A percentile compares a stretch with the other conserved stretches of the same genome.
Evolutionary conservation across 2,888 invertebrate genomes (phyloP).

Genomic region (Athripsodes cinereus): DNA sequence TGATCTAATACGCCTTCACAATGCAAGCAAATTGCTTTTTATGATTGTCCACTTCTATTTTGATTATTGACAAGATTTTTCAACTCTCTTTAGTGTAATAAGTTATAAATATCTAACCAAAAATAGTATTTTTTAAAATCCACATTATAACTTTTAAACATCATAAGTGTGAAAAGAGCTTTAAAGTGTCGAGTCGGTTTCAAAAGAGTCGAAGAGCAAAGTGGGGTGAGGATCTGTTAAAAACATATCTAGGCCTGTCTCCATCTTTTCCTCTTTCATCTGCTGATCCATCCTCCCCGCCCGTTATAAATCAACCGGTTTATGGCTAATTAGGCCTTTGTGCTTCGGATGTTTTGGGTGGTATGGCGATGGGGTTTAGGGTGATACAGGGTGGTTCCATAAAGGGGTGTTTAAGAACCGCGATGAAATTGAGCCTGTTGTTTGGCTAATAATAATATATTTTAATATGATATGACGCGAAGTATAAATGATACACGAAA

Average conservation of each 20-base stretch:
- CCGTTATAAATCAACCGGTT: constrained; percentile 59
- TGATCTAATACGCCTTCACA: too few species aligned
- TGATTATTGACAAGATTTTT: too few species aligned
- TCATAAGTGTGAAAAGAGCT: too few species aligned
- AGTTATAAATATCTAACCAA: too few species aligned
- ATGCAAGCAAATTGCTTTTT: too few species aligned
- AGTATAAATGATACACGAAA: not conserved
- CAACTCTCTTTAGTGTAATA: too few species aligned
- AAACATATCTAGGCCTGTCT: constrained; percentile 23
- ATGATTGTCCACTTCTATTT: too few species aligned
- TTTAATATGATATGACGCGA: not conserved
- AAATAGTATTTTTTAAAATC: too few species aligned
- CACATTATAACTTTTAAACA: too few species aligned
- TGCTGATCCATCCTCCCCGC: constrained; percentile 29
- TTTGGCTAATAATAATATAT: not conserved
- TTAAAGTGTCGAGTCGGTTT: too few species aligned
- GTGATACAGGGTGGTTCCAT: constrained; percentile 11
- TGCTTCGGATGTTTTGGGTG: constrained; percentile 29
- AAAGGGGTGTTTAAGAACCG: constrained; percentile 12
- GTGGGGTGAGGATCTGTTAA: constrained; percentile 11
- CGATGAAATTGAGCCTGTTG: not conserved
- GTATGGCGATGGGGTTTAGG: not conserved
- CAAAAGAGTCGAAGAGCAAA: not conserved
- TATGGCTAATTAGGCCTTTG: constrained; percentile 56
- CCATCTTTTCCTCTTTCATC: constrained; percentile 26